phyloP scores from a whole-genome alignment of 2,888 invertebrate genomes.

The Rhaphigaster nebulosa region DNA sequence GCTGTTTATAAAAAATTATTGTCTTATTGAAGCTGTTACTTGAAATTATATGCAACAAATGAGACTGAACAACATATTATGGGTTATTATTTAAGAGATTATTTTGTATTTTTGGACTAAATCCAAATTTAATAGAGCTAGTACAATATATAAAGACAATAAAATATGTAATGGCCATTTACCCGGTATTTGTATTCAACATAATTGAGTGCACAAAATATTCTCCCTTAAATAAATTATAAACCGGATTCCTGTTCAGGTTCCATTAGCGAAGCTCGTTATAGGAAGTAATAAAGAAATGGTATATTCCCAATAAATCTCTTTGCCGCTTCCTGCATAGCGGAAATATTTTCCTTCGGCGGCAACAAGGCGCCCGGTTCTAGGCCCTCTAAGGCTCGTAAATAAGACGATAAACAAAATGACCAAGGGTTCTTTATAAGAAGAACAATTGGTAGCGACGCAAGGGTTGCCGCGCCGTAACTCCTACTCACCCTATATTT shows the following conservation, averaged over 20 bases:
- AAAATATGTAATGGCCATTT: no score
- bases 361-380: neutral
- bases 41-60: no score
- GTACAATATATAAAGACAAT: no score
- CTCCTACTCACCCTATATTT: neutral
- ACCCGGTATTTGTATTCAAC: neutral
- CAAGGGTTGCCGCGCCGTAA: neutral
- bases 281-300: neutral
- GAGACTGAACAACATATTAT: no score
- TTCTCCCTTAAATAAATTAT: neutral
- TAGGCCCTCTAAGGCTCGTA: neutral
- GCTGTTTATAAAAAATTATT: no score
- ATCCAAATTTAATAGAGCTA: no score
- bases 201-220: neutral
- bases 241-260: neutral
- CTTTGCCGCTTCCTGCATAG: neutral
- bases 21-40: no score
- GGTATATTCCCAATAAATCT: slow-evolving; percentile 6
- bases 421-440: neutral
- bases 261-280: neutral
- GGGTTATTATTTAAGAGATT: no score
- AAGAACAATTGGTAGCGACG: neutral
- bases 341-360: neutral
- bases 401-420: slow-evolving; percentile 9
- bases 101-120: no score